phyloP scores from a whole-genome alignment of 1,140 invertebrate species.

The Daktulosphaira vitifoliae region DNA sequence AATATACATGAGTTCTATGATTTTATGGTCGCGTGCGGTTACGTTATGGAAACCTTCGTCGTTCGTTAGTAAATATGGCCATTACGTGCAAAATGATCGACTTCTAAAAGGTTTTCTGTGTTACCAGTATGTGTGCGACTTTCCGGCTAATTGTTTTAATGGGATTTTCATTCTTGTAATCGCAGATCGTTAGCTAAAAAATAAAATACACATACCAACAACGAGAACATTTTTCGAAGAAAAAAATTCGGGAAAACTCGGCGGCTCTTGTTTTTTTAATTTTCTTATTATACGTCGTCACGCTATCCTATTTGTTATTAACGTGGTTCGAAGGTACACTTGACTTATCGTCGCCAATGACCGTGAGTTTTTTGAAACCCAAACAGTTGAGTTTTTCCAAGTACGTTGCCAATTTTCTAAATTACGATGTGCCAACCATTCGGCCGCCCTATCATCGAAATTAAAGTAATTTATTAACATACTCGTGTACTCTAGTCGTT shows the following conservation, averaged over 20 bases:
- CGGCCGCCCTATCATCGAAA: too few relatives aligned
- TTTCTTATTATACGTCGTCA: constrained; percentile 5
- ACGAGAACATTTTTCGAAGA: too few relatives aligned
- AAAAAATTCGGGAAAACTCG: too few relatives aligned
- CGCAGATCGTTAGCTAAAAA: constrained; percentile 3
- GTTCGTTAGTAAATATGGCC: background rate
- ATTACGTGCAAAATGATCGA: constrained; percentile 28
- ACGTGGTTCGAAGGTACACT: too few relatives aligned
- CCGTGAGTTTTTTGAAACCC: too few relatives aligned
- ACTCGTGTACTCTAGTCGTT: too few relatives aligned
- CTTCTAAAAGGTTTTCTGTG: constrained; percentile 18
- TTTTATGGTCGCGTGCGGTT: background rate
- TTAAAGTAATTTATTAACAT: too few relatives aligned
- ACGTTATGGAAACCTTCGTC: constrained; percentile 14
- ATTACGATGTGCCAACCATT: too few relatives aligned
- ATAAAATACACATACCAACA: constrained; percentile 1
- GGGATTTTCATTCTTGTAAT: constrained; percentile 20
- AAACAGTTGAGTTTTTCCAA: too few relatives aligned
- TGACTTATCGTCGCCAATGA: too few relatives aligned
- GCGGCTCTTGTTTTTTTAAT: background rate
- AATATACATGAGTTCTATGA: too few relatives aligned
- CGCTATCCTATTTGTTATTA: constrained; percentile 27
- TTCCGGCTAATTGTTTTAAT: constrained; percentile 30
- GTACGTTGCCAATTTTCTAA: too few relatives aligned
- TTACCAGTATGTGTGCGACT: background rate